These are phyloP conservation scores for Tetramorium simillimum DNA, from an alignment of 1,140 invertebrate species.

Conservation along the genomic window DNA sequence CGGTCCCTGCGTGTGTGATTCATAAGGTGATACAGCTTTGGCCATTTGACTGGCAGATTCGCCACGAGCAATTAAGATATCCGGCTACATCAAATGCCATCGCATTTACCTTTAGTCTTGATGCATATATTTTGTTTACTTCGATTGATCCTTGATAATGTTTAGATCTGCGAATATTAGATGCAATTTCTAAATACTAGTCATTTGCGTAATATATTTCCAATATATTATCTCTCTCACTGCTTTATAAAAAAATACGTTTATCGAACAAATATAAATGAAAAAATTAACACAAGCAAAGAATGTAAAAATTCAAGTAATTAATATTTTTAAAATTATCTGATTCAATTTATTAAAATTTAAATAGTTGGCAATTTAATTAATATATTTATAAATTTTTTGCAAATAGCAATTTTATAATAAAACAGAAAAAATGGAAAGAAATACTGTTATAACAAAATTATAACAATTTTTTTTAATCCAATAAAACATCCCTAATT, in stretches of 20 bases:
- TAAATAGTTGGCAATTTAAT: background rate
- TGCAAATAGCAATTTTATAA: background rate
- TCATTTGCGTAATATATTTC: no score
- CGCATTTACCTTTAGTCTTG: slow-evolving; percentile 23
- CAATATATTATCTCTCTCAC: background rate
- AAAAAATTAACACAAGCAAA: background rate
- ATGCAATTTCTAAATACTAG: background rate
- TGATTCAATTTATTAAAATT: background rate
- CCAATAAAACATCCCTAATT: background rate
- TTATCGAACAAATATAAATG: background rate
- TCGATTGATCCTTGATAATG: background rate
- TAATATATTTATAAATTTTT: background rate
- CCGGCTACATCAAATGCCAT: slow-evolving; percentile 38
- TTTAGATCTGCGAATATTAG: background rate
- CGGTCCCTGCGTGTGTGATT: slow-evolving; percentile 22
- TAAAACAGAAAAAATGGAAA: background rate
- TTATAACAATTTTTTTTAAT: background rate
- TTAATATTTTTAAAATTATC: background rate
- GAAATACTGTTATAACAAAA: background rate
- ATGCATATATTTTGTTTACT: background rate
- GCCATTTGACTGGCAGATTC: slow-evolving; percentile 14
- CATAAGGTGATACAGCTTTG: slow-evolving; percentile 54
- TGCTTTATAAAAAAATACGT: background rate
- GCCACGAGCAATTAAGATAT: slow-evolving; percentile 8
- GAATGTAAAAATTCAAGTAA: background rate